Conservation (phyloP, 2,797 vertebrate genomes). For the Leptoclinus maculatus region DNA sequence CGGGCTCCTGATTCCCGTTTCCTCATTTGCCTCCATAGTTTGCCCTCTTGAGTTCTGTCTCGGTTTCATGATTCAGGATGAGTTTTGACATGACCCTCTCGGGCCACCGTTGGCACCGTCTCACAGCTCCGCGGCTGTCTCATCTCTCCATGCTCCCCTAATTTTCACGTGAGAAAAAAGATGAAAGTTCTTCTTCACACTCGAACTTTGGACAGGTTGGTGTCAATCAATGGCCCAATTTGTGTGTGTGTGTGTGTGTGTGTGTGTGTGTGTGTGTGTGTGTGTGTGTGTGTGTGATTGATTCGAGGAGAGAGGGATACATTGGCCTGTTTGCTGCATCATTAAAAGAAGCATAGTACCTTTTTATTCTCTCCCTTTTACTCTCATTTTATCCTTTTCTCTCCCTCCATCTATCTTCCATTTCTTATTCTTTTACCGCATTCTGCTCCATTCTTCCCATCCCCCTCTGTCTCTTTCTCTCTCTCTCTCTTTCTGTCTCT, state of each 20-base stretch:
- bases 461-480: conserved; percentile 58
- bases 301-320: neutral
- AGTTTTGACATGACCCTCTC: conserved; percentile 41
- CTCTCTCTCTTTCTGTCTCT: conserved; percentile 36
- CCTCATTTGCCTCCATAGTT: neutral
- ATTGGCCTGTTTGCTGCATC: conserved; percentile 27
- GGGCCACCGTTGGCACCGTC: conserved; percentile 14
- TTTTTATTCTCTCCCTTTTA: conserved; percentile 33
- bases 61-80: conserved; percentile 29
- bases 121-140: conserved; percentile 10
- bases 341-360: conserved; percentile 14
- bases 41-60: neutral
- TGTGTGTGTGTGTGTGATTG: neutral
- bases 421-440: conserved; percentile 75
- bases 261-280: conserved; percentile 10
- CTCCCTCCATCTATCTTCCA: conserved; percentile 56
- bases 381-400: conserved; percentile 36
- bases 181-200: conserved; percentile 42
- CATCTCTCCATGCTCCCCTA: conserved; percentile 5
- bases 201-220: conserved; percentile 18
- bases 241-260: conserved; percentile 17
- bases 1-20: neutral
- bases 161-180: conserved; percentile 13
- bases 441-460: conserved; percentile 76
- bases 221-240: conserved; percentile 38